phyloP scores from a whole-genome alignment of 2,797 vertebrate genomes.

The Phoxinus dragarum region DNA sequence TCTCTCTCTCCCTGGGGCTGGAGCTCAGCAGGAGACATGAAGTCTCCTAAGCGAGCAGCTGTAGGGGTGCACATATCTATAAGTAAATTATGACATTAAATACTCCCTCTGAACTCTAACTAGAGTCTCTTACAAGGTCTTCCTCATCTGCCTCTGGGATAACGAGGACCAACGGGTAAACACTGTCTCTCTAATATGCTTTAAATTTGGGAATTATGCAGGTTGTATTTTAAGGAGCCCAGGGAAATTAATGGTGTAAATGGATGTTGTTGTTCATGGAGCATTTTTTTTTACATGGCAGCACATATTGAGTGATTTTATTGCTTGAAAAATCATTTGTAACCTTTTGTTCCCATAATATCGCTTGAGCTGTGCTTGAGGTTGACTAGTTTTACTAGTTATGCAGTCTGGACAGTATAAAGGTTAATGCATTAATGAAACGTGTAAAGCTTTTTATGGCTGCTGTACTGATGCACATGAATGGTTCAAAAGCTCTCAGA shows the following conservation, averaged over 20 bases:
- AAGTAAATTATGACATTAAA: constrained; percentile 43
- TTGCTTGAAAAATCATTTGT: constrained; percentile 7
- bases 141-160: constrained; percentile 3
- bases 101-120: constrained; percentile 17
- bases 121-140: constrained; percentile 1
- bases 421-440: constrained; percentile 23
- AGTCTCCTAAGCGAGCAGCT: background rate
- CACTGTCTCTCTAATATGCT: constrained; percentile 12
- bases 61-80: constrained; percentile 7
- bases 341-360: constrained; percentile 16
- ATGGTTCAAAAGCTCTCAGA: constrained; percentile 18
- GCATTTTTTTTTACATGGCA: background rate
- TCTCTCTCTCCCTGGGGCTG: constrained; percentile 10
- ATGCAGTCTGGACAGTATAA: constrained; percentile 15
- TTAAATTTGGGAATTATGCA: constrained; percentile 35
- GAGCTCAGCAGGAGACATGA: constrained; percentile 29
- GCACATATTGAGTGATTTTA: constrained; percentile 28
- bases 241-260: constrained; percentile 17
- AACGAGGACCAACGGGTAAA: background rate
- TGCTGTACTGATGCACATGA: constrained; percentile 12
- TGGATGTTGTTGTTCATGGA: constrained; percentile 7
- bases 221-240: constrained; percentile 1
- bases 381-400: constrained; percentile 44
- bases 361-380: background rate
- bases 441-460: constrained; percentile 28